Evolutionary conservation across 2,888 invertebrate genomes (phyloP), one percentile per base, ranked within the genome.

Genomic region (Cerastis leucographa): DNA sequence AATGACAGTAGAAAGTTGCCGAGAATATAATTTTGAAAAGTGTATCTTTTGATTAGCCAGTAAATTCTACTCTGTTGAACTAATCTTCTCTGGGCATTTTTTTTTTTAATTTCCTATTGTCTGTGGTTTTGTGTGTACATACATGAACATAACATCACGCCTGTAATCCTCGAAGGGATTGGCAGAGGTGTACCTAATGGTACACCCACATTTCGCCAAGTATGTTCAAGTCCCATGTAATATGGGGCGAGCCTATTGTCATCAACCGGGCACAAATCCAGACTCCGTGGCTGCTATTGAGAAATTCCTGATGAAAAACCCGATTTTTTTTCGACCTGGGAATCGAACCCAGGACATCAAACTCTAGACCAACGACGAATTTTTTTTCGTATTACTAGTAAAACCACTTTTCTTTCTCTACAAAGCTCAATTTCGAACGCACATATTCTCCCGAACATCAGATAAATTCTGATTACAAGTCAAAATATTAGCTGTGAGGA

Each of bases 401-500:
- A 7, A 17, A 59, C 8, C 62, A 42, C n/a, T n/a, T 42, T 42
- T 11, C 35, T 19, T 56, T 6, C 11, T 19, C 0, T 62, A 29
- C n/a, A 54, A 51, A 61, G 2, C 40, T 44, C n/a, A n/a, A n/a
- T n/a, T n/a, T n/a, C n/a, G n/a, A n/a, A n/a, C 2, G 29, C 12
- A 51, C 35, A 14, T 14, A 56, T 35, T 5, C 66, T 61, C 29
- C 25, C 19, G 7, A 62, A 65, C n/a, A 64, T 59, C 35, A 59
- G 40, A 77, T 81, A 81, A 59, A 81, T 65, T 71, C 62, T 54
- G 67, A 61, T 72, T 54, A 72, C 42, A 19, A 65, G 69, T 51
- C 59, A 72, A 82, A 81, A 82, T 78, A 71, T 78, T 82, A 49
- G 64, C 59, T 22, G 40, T 17, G 22, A n/a, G 46, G 65, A 81